These are phyloP conservation scores for Rhinolophus sinicus DNA, from an alignment of 2,113 vertebrate species.

Conservation along the genomic window DNA sequence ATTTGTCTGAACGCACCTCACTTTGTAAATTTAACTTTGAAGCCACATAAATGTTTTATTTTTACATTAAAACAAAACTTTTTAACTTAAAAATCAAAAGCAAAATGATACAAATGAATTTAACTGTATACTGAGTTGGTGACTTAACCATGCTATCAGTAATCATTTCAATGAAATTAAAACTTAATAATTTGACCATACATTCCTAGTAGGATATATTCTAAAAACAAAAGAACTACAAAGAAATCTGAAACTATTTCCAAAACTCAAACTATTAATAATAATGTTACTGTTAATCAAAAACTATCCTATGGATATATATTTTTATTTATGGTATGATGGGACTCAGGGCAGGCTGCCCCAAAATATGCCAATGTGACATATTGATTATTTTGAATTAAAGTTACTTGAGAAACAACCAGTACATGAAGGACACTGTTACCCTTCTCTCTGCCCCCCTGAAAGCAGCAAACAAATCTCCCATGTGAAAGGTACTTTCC, in stretches of 20 bases:
- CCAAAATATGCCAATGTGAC: neutral
- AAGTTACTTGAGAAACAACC: no score
- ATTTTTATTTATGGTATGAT: neutral
- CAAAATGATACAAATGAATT: neutral
- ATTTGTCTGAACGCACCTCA: neutral
- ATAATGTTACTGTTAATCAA: neutral
- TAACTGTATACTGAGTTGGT: neutral
- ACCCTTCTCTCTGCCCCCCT: no score
- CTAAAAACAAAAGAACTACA: neutral
- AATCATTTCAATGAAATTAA: slow-evolving; percentile 27
- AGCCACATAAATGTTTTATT: neutral
- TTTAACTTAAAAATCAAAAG: slow-evolving; percentile 16
- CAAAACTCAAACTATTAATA: slow-evolving; percentile 20
- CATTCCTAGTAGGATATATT: neutral
- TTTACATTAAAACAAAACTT: slow-evolving; percentile 4
- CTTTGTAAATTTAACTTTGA: slow-evolving; percentile 42
- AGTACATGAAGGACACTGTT: no score
- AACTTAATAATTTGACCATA: neutral
- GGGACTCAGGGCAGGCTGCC: no score
- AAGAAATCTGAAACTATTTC: slow-evolving; percentile 26
- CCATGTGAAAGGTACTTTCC: neutral
- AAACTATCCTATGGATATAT: neutral
- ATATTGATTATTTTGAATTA: neutral
- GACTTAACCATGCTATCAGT: neutral
- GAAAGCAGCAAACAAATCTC: no score